Conservation (phyloP, 2,113 vertebrate species). For the Neolamprologus kungweensis region DNA sequence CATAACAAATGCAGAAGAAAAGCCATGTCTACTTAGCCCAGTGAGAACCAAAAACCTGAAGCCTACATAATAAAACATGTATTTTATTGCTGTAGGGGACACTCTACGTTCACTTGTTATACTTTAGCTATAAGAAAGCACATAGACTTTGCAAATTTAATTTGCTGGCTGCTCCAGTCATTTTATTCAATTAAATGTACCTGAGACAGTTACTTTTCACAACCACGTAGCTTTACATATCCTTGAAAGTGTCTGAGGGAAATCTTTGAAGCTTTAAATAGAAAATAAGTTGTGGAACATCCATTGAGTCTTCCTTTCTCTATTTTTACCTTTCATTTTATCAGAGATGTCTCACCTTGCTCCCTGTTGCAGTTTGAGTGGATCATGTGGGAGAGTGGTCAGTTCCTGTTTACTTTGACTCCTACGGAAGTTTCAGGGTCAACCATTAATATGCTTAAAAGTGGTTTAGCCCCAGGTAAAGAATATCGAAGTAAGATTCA, state of each 20-base stretch:
- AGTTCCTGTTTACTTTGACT: constrained; percentile 31
- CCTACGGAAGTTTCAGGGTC: constrained; percentile 48
- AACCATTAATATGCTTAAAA: constrained; percentile 54
- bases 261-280: background rate
- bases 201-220: background rate
- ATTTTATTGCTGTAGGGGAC: background rate
- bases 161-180: background rate
- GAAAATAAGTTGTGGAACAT: background rate
- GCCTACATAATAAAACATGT: background rate
- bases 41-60: background rate
- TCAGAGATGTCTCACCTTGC: background rate
- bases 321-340: background rate
- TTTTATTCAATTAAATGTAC: background rate
- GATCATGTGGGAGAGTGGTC: background rate
- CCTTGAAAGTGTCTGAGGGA: background rate
- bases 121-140: background rate
- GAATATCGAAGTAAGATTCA: constrained; percentile 49
- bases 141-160: background rate
- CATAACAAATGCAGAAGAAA: background rate
- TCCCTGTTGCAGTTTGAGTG: background rate
- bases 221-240: background rate
- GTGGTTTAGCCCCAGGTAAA: constrained; percentile 39
- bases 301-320: background rate
- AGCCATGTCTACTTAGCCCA: background rate
- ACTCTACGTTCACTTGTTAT: background rate